Evolutionary conservation across 2,797 vertebrate species (phyloP), one percentile per base, ranked within the genome.

Genomic region (Ptychadena robeensis): DNA sequence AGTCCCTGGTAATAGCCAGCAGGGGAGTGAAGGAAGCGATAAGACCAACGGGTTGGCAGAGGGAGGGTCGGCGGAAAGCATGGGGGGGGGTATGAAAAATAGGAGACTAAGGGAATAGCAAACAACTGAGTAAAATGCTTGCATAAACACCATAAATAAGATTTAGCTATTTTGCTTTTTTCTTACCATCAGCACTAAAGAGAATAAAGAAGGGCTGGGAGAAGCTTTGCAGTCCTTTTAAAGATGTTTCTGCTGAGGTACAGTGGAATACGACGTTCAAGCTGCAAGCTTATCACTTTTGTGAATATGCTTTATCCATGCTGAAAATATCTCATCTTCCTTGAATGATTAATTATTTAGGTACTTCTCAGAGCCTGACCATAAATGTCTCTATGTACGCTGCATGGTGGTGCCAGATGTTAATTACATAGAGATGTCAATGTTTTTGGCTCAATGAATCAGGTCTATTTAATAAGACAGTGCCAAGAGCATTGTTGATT

Each of bases 81-180:
- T 88, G 80, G 91, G 91, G 89, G 91, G 89, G 93, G 91, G 88
- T 85, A 88, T 90, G 87, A 88, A 82, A 85, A 83, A 69, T 25
- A 66, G 86, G 89, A 89, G 89, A 89, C 90, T 91, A 90, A 89
- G 89, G 89, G 37, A 85, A 91, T 89, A 88, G 92, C 87, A 93
- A 91, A 91, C 92, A 90, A 93, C 94, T 94, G 92, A 93, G 93
- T 92, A 92, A 94, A 94, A 94, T 92, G 93, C 94, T 94, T 94
- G 93, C 93, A 94, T 94, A 94, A 94, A 93, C 93, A 95, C 92
- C 93, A 94, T 94, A 95, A 95, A 95, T 93, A 93, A 94, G 94
- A 94, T 95, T 95, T 95, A 94, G 93, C 93, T 94, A 94, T 94
- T 85, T 85, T 88, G 91, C 93, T 93, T 93, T 73, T 94, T 85